These are phyloP conservation scores for Caenorhabditis imperialis DNA, from an alignment of 2,888 invertebrate genomes.

Conservation along the genomic window DNA sequence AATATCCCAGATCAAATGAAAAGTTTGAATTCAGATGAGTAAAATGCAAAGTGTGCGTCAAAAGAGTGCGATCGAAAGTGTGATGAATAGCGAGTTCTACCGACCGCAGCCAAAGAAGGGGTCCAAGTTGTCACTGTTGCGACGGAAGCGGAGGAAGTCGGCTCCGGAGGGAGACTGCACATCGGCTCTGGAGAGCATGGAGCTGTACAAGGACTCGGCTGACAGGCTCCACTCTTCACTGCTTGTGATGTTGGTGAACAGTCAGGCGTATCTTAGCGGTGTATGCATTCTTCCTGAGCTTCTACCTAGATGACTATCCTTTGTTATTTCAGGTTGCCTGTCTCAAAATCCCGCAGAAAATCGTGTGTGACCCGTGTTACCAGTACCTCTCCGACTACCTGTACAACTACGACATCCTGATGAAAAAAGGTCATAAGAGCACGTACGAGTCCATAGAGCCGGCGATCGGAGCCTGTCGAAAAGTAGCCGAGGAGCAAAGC, in stretches of 20 bases:
- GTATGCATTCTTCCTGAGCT: too few relatives aligned
- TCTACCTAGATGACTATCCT: too few relatives aligned
- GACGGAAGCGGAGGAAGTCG: conserved; percentile 10
- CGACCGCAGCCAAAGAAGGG: conserved; percentile 1
- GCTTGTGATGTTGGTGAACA: conserved; percentile 6
- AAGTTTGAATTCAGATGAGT: too few relatives aligned
- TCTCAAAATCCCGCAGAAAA: not conserved
- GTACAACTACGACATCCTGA: not conserved
- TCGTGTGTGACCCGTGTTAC: conserved; percentile 5
- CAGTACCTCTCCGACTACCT: conserved; percentile 22
- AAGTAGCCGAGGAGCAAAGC: conserved; percentile 15
- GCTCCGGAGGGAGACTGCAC: conserved; percentile 5
- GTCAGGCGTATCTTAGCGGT: not conserved
- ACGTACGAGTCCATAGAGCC: conserved; percentile 14
- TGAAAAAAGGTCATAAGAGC: conserved; percentile 3
- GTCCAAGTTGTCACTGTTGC: conserved; percentile 9
- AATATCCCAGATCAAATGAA: too few relatives aligned
- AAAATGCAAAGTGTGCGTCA: too few relatives aligned
- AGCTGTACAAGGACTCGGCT: conserved; percentile 12
- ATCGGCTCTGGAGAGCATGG: conserved; percentile 2
- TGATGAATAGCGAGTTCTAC: not conserved
- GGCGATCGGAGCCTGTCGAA: not conserved
- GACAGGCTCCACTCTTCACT: conserved; percentile 23
- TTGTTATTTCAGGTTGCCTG: conserved; percentile 5
- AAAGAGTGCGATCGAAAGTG: too few relatives aligned